phyloP scores from a whole-genome alignment of 2,888 invertebrate species.

The Chloromyia formosa region DNA sequence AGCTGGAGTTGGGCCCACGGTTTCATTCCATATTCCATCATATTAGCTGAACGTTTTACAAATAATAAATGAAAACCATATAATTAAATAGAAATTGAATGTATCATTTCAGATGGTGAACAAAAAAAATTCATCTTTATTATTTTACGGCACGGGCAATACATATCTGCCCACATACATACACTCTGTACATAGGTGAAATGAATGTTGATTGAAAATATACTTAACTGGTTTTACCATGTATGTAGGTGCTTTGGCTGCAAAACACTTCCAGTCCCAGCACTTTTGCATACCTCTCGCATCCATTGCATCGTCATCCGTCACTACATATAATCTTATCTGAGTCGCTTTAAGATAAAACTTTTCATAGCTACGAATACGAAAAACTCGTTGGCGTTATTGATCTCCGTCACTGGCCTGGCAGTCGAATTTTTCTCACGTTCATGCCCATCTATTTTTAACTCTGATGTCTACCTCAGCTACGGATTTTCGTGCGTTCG shows the following conservation, averaged over 20 bases:
- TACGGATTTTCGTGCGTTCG: conserved; percentile 11
- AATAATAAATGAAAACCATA: no score
- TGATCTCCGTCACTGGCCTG: conserved; percentile 25
- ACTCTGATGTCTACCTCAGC: conserved; percentile 41
- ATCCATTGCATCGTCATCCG: background rate
- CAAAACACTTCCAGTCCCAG: background rate
- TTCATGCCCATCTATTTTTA: conserved; percentile 41
- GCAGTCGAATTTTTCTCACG: conserved; percentile 34
- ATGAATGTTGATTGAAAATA: no score
- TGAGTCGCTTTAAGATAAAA: background rate
- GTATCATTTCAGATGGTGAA: no score
- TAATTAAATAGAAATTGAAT: no score
- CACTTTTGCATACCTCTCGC: background rate
- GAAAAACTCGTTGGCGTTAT: background rate
- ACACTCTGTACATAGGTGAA: no score
- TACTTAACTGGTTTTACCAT: background rate
- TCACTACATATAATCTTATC: background rate
- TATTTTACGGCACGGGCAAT: no score
- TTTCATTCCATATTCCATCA: no score
- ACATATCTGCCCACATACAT: no score
- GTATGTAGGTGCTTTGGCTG: background rate
- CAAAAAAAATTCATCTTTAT: no score
- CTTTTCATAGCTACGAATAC: background rate
- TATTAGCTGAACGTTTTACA: no score
- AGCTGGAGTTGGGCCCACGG: no score